phyloP scores from a whole-genome alignment of 1,140 invertebrate species.

The Rhizoglyphus robini region DNA sequence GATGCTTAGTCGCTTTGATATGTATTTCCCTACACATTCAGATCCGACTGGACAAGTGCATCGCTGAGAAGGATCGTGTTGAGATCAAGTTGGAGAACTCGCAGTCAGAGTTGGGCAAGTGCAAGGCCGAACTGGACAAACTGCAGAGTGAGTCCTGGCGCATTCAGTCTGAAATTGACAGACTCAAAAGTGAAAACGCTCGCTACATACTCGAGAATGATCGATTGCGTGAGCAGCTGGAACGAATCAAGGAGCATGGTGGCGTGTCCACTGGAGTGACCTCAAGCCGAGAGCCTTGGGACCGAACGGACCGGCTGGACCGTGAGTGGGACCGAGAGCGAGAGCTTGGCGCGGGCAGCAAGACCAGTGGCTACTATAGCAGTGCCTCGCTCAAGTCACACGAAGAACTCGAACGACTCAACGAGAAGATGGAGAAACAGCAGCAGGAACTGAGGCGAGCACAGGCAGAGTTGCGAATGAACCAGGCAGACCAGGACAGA shows the following conservation, averaged over 20 bases:
- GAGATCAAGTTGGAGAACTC: constrained; percentile 80
- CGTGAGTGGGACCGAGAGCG: constrained; percentile 19
- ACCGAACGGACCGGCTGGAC: neutral
- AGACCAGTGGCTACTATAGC: constrained; percentile 21
- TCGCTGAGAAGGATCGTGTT: constrained; percentile 72
- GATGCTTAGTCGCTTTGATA: neutral
- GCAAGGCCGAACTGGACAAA: constrained; percentile 80
- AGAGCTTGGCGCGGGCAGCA: constrained; percentile 17
- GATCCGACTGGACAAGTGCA: constrained; percentile 65
- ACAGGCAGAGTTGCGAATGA: constrained; percentile 50
- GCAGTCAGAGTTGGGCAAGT: constrained; percentile 80
- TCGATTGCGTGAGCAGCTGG: constrained; percentile 36
- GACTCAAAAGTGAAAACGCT: constrained; percentile 37
- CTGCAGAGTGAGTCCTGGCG: constrained; percentile 52
- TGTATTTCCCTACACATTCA: constrained; percentile 32
- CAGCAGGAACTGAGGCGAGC: constrained; percentile 66
- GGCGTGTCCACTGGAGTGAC: constrained; percentile 9
- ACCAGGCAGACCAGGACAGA: constrained; percentile 70
- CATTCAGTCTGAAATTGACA: constrained; percentile 28
- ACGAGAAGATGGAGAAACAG: constrained; percentile 72
- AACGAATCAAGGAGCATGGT: constrained; percentile 20
- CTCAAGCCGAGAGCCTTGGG: neutral
- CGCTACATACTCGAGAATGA: constrained; percentile 77
- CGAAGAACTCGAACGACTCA: constrained; percentile 32
- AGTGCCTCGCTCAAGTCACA: neutral